phyloP scores from a whole-genome alignment of 30 jellyfish, hydroid and myxozoan genomes.

The Mastigias papua region DNA sequence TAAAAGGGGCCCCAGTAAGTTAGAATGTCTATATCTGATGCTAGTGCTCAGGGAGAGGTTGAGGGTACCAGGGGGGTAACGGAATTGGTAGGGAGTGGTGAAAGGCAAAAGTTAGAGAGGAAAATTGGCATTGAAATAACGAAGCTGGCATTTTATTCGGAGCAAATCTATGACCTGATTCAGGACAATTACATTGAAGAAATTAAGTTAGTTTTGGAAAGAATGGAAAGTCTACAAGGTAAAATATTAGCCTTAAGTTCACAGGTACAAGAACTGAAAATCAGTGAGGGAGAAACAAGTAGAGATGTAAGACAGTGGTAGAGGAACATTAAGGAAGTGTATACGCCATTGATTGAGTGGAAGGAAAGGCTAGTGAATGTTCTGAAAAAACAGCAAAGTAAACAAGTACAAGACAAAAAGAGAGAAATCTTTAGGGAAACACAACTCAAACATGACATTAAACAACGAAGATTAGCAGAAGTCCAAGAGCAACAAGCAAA shows the following conservation, averaged over 20 bases:
- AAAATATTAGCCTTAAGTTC: conserved; percentile 48
- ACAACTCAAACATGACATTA: conserved; percentile 49
- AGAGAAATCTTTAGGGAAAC: conserved; percentile 62
- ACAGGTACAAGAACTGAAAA: conserved; percentile 51
- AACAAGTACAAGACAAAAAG: conserved; percentile 45
- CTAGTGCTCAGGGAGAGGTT: conserved; percentile 61
- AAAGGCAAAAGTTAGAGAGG: conserved; percentile 52
- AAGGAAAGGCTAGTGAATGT: conserved; percentile 54
- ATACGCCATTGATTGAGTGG: conserved; percentile 61
- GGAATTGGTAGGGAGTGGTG: conserved; percentile 27
- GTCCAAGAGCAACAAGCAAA: conserved; percentile 56
- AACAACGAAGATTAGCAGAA: conserved; percentile 61
- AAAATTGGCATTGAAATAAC: conserved; percentile 56
- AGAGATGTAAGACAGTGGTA: conserved; percentile 60
- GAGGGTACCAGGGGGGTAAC: conserved; percentile 51
- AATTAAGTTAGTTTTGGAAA: conserved; percentile 41
- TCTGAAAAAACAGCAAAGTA: conserved; percentile 52
- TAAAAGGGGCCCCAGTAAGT: conserved; percentile 60
- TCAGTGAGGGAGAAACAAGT: conserved; percentile 53
- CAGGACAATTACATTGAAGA: conserved; percentile 57
- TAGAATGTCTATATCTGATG: conserved; percentile 31
- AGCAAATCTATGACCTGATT: conserved; percentile 58
- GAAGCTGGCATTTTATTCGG: conserved; percentile 56
- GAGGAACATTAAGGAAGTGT: conserved; percentile 51
- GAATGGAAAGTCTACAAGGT: conserved; percentile 40